phyloP scores from a whole-genome alignment of 2,888 invertebrate species.

The Tenthredo notha region DNA sequence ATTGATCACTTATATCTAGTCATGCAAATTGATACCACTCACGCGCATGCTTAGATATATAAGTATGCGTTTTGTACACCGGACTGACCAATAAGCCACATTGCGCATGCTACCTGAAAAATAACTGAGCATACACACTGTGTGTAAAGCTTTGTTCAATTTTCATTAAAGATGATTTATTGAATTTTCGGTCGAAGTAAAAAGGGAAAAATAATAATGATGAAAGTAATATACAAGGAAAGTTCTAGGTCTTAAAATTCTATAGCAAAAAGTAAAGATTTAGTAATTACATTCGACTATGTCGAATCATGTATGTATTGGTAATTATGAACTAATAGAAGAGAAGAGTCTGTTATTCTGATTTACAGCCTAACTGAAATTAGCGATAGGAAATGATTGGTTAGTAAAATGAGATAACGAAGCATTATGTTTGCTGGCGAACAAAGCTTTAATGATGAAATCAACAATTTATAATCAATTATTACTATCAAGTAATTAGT shows the following conservation, averaged over 20 bases:
- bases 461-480: conserved; percentile 70
- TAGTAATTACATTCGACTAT: background rate
- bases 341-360: background rate
- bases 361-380: conserved; percentile 51
- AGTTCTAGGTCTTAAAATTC: background rate
- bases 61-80: conserved; percentile 28
- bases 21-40: conserved; percentile 45
- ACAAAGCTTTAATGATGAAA: conserved; percentile 67
- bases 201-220: background rate
- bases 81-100: conserved; percentile 27
- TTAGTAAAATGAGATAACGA: conserved; percentile 74
- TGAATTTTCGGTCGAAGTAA: background rate
- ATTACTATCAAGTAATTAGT: conserved; percentile 60
- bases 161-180: background rate
- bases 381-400: conserved; percentile 67
- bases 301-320: background rate
- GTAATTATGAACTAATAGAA: background rate
- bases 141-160: background rate
- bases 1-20: background rate
- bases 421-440: conserved; percentile 76
- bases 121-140: background rate
- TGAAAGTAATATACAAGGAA: background rate
- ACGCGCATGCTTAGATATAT: conserved; percentile 19
- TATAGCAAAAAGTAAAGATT: background rate
- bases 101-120: conserved; percentile 30